Percentiles rank a stretch among this genome's conserved stretches.
These are phyloP conservation scores for Phenganax marumi DNA, from an alignment of 92 coral and sea anemone species.

Conservation along the genomic window DNA sequence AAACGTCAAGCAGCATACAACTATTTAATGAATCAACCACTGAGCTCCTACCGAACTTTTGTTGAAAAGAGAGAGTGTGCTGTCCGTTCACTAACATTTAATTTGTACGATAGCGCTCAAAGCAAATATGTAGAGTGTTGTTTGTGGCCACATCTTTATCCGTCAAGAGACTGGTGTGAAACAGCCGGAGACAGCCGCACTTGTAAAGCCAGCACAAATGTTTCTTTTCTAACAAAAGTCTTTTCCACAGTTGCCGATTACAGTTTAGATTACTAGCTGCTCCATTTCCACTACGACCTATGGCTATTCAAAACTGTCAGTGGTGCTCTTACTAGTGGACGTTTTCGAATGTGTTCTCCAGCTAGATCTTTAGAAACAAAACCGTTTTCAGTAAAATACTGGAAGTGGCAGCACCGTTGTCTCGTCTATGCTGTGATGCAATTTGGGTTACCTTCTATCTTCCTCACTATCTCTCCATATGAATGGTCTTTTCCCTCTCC, in stretches of 20 bases:
- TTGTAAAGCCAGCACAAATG: not conserved
- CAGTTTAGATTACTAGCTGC: not conserved
- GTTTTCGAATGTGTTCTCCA: not conserved
- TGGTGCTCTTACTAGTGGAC: slow-evolving; percentile 35
- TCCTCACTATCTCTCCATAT: slow-evolving; percentile 18
- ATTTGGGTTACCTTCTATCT: slow-evolving; percentile 20
- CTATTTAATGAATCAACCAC: not conserved
- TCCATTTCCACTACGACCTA: slow-evolving; percentile 32
- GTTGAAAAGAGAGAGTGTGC: not conserved
- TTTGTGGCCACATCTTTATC: slow-evolving; percentile 21
- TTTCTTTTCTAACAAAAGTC: not conserved
- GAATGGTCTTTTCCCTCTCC: slow-evolving; percentile 27
- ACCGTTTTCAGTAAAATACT: slow-evolving; percentile 8
- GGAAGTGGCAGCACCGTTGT: slow-evolving; percentile 36
- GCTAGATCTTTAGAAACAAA: slow-evolving; percentile 24
- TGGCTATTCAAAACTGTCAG: slow-evolving; percentile 42
- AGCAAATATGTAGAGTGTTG: not conserved
- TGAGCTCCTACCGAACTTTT: not conserved
- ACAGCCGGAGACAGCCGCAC: not conserved
- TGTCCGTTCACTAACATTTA: not conserved
- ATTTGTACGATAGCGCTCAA: not conserved
- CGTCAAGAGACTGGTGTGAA: slow-evolving; percentile 4
- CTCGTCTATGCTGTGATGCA: slow-evolving; percentile 29
- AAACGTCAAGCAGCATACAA: not conserved
- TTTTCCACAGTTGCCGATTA: not conserved